Base-by-base conservation (phyloP, 1,140 invertebrate species). In the Aphidius gifuensis region DNA sequence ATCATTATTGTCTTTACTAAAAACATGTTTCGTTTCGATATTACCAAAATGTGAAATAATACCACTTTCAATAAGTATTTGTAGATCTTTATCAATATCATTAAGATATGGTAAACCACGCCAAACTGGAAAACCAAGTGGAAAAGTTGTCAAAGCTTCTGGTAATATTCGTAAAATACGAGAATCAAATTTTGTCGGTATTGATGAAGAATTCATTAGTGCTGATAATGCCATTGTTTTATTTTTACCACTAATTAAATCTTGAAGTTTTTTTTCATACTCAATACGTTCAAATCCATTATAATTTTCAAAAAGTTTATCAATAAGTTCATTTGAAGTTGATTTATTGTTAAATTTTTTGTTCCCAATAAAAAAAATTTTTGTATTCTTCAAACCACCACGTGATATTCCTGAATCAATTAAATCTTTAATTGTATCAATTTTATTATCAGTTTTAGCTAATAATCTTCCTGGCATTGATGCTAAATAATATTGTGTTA, bases 401-500 rank as follows among this genome's bases (percentile, higher is more conserved):
- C 64, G 44, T 8, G 11, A 9, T 5, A 65, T 46, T 6, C 60
- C 50, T 1, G 66, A 68, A 21, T 57, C 39, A 2, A 61, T 60
- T 5, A 68, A 39, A 21, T 68, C 64, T 23, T 44, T 23, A 39
- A 68, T 54, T 4, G 58, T 68, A 23, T 65, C 55, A 7, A 66
- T 65, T 21, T 64, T 61, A 6, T 51, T 5, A 23, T 69, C 65
- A 0, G 73, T 66, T 0, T 63, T 66, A 6, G 71, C 71, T 11
- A 77, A 67, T 38, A 80, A 62, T 44, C 74, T 69, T 16, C 74
- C 73, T 0, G 78, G 69, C 40, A 80, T 55, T 0, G 77, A 72
- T 8, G 74, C 76, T 4, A 79, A 60, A 57, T 79, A 79, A 43
- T 71, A 67, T 46, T 80, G 76, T 11, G 69, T 65, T 1, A 80